Percentiles rank a stretch among this genome's conserved stretches.
Evolutionary conservation across 2,113 vertebrate genomes (phyloP).

Genomic region (Picathartes gymnocephalus): DNA sequence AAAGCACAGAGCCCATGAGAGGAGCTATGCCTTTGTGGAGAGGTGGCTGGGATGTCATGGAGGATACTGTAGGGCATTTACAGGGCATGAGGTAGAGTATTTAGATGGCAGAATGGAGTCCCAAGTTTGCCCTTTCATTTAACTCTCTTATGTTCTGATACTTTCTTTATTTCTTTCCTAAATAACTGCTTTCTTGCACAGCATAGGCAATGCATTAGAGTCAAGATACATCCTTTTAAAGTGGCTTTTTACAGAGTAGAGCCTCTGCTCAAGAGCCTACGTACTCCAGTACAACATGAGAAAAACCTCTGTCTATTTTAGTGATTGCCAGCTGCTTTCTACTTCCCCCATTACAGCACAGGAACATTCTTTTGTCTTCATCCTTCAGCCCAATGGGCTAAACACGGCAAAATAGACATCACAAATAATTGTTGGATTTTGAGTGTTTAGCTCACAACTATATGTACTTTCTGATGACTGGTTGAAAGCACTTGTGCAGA

Average conservation of each 20-base stretch:
- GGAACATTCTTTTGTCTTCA: not conserved
- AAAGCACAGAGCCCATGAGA: not conserved
- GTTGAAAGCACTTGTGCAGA: not conserved
- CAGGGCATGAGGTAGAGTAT: not conserved
- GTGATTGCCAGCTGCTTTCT: not conserved
- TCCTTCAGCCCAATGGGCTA: not conserved
- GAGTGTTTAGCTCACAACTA: not conserved
- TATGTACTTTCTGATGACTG: not conserved
- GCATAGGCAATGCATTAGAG: not conserved
- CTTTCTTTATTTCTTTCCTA: not conserved
- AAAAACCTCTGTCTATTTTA: not conserved
- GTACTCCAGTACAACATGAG: not conserved
- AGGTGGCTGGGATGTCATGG: not conserved
- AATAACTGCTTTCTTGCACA: not conserved
- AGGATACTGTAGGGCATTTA: not conserved
- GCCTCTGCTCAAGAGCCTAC: not conserved
- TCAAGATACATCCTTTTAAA: not conserved
- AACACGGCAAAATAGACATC: not conserved
- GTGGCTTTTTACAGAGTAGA: not conserved
- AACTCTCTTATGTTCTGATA: not conserved
- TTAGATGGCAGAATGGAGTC: not conserved
- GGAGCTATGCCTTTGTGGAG: not conserved
- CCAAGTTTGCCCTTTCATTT: not conserved
- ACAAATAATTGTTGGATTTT: conserved; percentile 4
- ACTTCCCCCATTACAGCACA: not conserved